Base-by-base conservation (phyloP, 2,113 vertebrate genomes). In the Beaufortia kweichowensis region DNA sequence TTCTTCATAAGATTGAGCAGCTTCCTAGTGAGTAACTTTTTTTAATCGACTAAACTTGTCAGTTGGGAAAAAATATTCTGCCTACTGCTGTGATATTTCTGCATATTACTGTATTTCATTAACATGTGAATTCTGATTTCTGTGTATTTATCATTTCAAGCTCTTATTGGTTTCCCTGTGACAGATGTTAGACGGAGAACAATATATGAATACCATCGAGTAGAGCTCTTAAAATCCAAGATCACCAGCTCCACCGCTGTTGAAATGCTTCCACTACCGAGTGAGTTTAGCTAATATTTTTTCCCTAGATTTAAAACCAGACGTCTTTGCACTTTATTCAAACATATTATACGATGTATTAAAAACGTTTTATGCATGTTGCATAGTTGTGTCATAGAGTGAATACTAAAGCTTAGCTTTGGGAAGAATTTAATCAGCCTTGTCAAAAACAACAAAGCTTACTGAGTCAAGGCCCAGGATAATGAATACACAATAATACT, bases 171-270 rank as follows among this genome's bases (percentile, higher is more conserved):
- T 35, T 55, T 43, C 80, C 76, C 1, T 78, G 57, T 75, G 55
- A 12, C 80, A 98, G 96, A 98, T 89, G 94, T 97, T 77, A 93
- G 95, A 56, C 92, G 97, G 87, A 95, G 94, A 92, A 99, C 96
- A 70, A 95, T 99, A 85, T 98, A 96, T 70, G 97, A 99, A 81
- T 99, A 99, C 82, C 96, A 99, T 85, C 93, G 96, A 77, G 94
- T 99, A 56, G 92, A 98, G 80, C 91, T 99, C 66, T 91, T 94
- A 29, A 97, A 95, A 91, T 95, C 94, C 79, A 95, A 93, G 89
- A 95, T 99, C 76, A 93, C 91, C 64, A 96, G 89, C 78, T 89
- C 87, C 64, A 94, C 94, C 35, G 93, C 93, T 33, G 93, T 98
- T 4, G 95, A 97, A 89, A 94, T 99, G 89, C 88, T 94, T 56